Base-by-base conservation (phyloP, 2,797 vertebrate species). In the Sebastolobus altivelis region DNA sequence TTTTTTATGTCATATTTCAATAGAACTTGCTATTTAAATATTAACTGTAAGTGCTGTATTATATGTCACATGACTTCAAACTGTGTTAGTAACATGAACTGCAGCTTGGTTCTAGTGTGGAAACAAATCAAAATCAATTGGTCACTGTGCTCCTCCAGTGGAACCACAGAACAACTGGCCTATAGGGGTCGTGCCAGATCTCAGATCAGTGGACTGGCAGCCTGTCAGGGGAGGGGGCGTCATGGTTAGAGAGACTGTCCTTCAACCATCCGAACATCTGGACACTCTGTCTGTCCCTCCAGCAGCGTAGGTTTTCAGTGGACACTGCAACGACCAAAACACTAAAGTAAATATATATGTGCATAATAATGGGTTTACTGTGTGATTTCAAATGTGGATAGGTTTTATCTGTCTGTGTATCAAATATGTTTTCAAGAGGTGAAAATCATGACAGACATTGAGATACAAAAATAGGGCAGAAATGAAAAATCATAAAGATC, bases 91-190 rank as follows among this genome's bases (percentile, higher is more conserved):
- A 25, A 35, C 8, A 6, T 14, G 14, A 63, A 22, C 49, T n/a
- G 22, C 25, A 35, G 61, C n/a, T 25, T 63, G 49, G 8, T 9
- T 35, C 8, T 5, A 29, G 52, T 56, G 66, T 80, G 56, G 35
- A 33, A 77, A 81, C 74, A 43, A 38, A 22, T 75, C 31, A 18
- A 70, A 87, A 85, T 83, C 4, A 69, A 60, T 83, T 60, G 52
- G 77, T 83, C 65, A 62, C 76, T 59, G 62, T 75, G 76, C 46
- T 74, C 20, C 49, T 65, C 10, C 29, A 37, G 63, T 60, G 25
- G 60, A 79, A 73, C 80, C 67, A 65, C 35, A 74, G 46, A 79
- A 63, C 88, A 86, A 79, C 82, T 90, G 80, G 58, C 6, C 10
- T 10, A 59, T 46, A 46, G 43, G 38, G 46, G 60, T 16, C 1